These are phyloP conservation scores for Microhierax caerulescens DNA, from an alignment of 2,797 vertebrate genomes.

Conservation along the genomic window DNA sequence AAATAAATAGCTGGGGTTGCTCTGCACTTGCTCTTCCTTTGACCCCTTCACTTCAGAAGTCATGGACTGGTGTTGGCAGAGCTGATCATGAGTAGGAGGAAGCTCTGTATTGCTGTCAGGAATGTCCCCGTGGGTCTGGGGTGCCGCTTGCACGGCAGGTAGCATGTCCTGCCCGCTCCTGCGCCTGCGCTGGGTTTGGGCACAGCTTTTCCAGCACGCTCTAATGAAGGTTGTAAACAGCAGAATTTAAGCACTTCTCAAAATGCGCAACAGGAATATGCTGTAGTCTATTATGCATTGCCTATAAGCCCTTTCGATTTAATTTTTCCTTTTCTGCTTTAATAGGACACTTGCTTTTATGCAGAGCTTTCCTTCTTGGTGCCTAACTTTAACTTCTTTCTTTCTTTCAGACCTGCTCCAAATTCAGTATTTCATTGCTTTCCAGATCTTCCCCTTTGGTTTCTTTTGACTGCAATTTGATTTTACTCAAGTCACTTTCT, in stretches of 20 bases:
- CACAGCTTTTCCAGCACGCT: neutral
- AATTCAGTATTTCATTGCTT: neutral
- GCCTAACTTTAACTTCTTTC: neutral
- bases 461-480: neutral
- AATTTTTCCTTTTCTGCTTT: neutral
- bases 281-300: neutral
- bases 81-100: neutral
- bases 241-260: neutral
- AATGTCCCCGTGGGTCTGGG: neutral
- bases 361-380: neutral
- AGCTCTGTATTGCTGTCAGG: neutral
- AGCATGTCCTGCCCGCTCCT: neutral
- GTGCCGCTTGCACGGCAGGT: accelerated
- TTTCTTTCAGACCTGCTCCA: neutral
- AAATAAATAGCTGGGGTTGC: neutral
- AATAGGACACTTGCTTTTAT: neutral
- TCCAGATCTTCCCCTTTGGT: no score
- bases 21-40: neutral
- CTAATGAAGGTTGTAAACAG: neutral
- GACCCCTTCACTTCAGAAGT: neutral
- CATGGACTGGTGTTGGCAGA: neutral
- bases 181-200: neutral
- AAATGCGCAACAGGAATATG: no score
- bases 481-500: neutral
- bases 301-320: neutral